phyloP scores from a whole-genome alignment of 2,797 vertebrate genomes.

The Thamnophis elegans region DNA sequence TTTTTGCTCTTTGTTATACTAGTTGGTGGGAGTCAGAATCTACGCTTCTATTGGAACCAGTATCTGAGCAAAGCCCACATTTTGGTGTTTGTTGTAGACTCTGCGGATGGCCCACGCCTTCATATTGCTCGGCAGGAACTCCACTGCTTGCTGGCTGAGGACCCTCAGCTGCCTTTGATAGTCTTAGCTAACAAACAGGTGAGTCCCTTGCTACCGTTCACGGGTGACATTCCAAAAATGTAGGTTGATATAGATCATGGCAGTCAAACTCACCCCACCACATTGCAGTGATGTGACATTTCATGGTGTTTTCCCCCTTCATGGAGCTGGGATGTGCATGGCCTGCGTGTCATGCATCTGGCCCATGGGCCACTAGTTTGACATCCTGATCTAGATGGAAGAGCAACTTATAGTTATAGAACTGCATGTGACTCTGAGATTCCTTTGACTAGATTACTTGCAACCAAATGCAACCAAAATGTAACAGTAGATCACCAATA shows the following conservation, averaged over 20 bases:
- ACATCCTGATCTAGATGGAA: too few relatives aligned
- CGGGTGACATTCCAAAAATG: not conserved
- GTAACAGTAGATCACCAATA: not conserved
- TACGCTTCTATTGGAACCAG: constrained; percentile 85
- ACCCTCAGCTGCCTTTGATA: constrained; percentile 80
- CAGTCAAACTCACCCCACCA: too few relatives aligned
- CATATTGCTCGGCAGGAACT: constrained; percentile 82
- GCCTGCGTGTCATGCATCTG: too few relatives aligned
- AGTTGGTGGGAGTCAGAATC: constrained; percentile 89
- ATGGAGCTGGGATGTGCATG: too few relatives aligned
- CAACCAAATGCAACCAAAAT: not conserved
- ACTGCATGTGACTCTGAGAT: not conserved
- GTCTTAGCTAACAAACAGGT: constrained; percentile 80
- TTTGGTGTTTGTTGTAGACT: constrained; percentile 89
- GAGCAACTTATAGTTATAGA: not conserved
- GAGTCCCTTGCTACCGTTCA: not conserved
- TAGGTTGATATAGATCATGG: not conserved
- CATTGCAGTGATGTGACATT: too few relatives aligned
- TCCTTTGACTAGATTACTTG: not conserved
- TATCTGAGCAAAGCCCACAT: constrained; percentile 84
- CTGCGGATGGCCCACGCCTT: constrained; percentile 79
- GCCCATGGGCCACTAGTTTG: too few relatives aligned
- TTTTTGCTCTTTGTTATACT: not conserved
- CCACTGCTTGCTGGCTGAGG: constrained; percentile 78
- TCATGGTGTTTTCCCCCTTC: too few relatives aligned